Conservation (phyloP, 2,113 vertebrate species). For the Carassius gibelio region DNA sequence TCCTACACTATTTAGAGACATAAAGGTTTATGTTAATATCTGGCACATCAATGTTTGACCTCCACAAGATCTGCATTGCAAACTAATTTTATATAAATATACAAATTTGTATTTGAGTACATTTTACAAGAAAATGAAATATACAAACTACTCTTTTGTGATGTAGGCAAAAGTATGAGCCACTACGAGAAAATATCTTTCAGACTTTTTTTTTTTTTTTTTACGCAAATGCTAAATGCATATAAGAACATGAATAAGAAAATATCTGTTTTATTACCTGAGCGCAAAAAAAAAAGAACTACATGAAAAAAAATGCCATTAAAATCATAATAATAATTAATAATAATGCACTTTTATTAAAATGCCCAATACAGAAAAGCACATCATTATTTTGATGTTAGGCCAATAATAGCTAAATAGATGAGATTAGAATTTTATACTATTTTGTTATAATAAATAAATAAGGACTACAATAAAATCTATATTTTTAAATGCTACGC, state of each 20-base stretch:
- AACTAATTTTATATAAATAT: too few species aligned
- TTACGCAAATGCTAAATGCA: background rate
- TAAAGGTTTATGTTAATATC: background rate
- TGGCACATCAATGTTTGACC: background rate
- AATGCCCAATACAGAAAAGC: background rate
- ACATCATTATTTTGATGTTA: background rate
- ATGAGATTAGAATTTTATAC: background rate
- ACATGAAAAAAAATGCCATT: background rate
- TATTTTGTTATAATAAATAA: background rate
- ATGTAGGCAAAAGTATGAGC: background rate
- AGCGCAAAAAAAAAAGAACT: background rate
- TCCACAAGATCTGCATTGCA: background rate
- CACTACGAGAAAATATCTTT: background rate
- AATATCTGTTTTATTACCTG: background rate
- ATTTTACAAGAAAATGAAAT: background rate
- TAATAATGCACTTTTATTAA: background rate
- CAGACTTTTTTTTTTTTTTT: too few species aligned
- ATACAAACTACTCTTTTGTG: background rate
- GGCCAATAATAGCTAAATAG: background rate
- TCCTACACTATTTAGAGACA: conserved; percentile 4
- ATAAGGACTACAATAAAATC: background rate
- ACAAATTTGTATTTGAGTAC: background rate
- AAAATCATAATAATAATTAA: background rate
- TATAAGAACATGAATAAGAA: background rate
- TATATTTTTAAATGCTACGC: too few species aligned